Evolutionary conservation across 2,113 vertebrate genomes (phyloP).

Genomic region (Petromus typicus): DNA sequence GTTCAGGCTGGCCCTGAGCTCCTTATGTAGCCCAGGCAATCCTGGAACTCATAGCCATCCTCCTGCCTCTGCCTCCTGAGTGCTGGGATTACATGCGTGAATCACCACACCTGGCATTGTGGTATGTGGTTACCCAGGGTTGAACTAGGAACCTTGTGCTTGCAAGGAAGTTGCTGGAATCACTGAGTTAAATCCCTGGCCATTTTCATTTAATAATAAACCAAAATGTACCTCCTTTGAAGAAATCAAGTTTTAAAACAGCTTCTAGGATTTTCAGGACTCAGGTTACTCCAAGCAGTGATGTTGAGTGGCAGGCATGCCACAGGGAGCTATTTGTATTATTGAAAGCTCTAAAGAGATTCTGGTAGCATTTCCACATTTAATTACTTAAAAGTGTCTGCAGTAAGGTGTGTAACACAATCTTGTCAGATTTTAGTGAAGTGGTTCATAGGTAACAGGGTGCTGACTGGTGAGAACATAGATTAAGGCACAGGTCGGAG

Average conservation of each 20-base stretch:
- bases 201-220: constrained; percentile 32
- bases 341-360: not conserved
- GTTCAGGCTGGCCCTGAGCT: no score
- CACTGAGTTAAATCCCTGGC: no score
- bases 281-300: not conserved
- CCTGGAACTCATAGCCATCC: no score
- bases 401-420: not conserved
- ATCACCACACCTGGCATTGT: no score
- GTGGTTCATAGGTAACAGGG: constrained; percentile 56
- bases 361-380: not conserved
- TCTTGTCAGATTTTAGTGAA: constrained; percentile 40
- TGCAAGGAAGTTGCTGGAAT: no score
- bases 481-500: constrained; percentile 60
- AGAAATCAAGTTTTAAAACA: not conserved
- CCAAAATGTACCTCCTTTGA: not conserved
- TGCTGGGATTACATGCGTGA: no score
- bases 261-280: not conserved
- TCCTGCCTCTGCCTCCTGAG: no score
- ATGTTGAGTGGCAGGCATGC: not conserved
- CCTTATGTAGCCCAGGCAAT: no score
- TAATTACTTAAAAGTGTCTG: constrained; percentile 51
- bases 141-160: no score
- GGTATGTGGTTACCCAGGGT: no score
- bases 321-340: not conserved
- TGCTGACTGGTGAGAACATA: constrained; percentile 62